Evolutionary conservation across 1,140 invertebrate species (phyloP).

Genomic region (Zophobas morio): DNA sequence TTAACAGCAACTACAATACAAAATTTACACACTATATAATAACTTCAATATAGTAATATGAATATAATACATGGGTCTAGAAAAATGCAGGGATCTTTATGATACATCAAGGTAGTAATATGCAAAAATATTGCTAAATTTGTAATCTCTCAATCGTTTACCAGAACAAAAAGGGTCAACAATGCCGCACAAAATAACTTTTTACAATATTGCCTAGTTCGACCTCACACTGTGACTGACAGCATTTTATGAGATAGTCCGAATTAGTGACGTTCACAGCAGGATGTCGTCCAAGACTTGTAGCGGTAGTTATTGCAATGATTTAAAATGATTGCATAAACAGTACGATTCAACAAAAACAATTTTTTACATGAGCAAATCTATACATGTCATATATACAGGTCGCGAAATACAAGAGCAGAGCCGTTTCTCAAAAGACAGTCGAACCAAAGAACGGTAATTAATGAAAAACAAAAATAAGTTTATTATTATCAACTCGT

Average conservation of each 20-base stretch:
- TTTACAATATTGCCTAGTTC: slow-evolving; percentile 48
- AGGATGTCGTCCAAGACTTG: slow-evolving; percentile 47
- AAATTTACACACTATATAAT: slow-evolving; percentile 69
- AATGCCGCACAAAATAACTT: slow-evolving; percentile 62
- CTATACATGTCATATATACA: slow-evolving; percentile 66
- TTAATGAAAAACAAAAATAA: slow-evolving; percentile 53
- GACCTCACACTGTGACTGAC: slow-evolving; percentile 27
- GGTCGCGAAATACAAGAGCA: slow-evolving; percentile 58
- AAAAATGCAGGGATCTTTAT: slow-evolving; percentile 64
- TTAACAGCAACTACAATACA: slow-evolving; percentile 69
- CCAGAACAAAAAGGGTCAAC: slow-evolving; percentile 64
- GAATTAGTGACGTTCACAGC: slow-evolving; percentile 22
- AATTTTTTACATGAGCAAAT: slow-evolving; percentile 68
- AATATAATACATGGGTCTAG: slow-evolving; percentile 68
- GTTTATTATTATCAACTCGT: slow-evolving; percentile 55
- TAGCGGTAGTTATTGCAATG: slow-evolving; percentile 56
- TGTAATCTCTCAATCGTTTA: slow-evolving; percentile 65
- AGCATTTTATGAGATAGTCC: slow-evolving; percentile 7
- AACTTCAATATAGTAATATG: slow-evolving; percentile 67
- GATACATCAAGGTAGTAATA: slow-evolving; percentile 64
- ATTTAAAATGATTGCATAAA: slow-evolving; percentile 60
- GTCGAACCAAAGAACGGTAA: slow-evolving; percentile 56
- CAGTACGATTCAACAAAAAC: slow-evolving; percentile 65
- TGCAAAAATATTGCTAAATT: slow-evolving; percentile 69
- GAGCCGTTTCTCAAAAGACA: slow-evolving; percentile 54